Percentiles rank a stretch among this genome's conserved stretches.
Evolutionary conservation across 2,888 invertebrate species (phyloP).

Genomic region (Synanthedon tipuliformis): DNA sequence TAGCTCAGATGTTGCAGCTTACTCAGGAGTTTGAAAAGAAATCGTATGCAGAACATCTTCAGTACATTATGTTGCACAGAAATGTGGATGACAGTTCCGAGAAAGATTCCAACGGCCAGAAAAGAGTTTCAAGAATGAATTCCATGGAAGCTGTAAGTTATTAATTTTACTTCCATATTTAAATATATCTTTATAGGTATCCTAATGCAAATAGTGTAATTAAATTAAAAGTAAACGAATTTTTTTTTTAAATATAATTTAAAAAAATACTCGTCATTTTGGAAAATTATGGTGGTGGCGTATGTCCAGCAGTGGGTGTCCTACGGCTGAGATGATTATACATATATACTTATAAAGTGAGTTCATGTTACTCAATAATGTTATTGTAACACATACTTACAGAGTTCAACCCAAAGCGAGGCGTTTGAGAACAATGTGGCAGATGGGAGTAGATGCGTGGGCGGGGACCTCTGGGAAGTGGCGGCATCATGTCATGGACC

Average conservation of each 20-base stretch:
- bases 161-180: too few relatives aligned
- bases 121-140: conserved; percentile 42
- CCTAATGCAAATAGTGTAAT: too few relatives aligned
- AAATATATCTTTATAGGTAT: too few relatives aligned
- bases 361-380: background rate
- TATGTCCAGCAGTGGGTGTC: conserved; percentile 2
- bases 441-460: conserved; percentile 34
- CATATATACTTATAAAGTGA: background rate
- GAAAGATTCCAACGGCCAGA: conserved; percentile 51
- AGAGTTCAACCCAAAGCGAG: conserved; percentile 35
- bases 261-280: too few relatives aligned
- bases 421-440: conserved; percentile 48
- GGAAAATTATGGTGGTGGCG: too few relatives aligned
- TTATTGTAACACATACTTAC: background rate
- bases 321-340: conserved; percentile 6
- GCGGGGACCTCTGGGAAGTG: conserved; percentile 70
- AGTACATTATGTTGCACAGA: conserved; percentile 59
- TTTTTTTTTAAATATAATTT: too few relatives aligned
- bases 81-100: conserved; percentile 44
- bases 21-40: conserved; percentile 69
- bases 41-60: conserved; percentile 72
- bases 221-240: too few relatives aligned
- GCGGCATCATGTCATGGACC: conserved; percentile 76
- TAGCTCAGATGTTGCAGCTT: conserved; percentile 69
- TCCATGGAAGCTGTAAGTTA: conserved; percentile 51